phyloP scores from a whole-genome alignment of 1,140 invertebrate genomes.

The Episyrphus balteatus region DNA sequence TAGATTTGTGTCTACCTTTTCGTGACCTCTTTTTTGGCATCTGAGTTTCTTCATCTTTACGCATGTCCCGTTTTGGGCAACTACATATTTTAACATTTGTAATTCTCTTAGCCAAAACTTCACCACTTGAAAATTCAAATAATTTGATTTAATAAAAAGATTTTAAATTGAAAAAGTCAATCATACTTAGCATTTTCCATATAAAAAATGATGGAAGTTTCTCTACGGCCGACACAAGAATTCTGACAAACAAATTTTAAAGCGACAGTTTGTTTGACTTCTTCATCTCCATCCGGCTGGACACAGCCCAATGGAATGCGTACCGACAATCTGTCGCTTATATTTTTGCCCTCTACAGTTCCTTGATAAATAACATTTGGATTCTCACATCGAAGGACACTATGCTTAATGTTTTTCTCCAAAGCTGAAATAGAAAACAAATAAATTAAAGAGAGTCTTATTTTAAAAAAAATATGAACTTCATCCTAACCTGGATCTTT shows the following conservation, averaged over 20 bases:
- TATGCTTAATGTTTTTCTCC: constrained; percentile 11
- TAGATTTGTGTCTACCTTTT: too few relatives aligned
- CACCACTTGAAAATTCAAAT: constrained; percentile 15
- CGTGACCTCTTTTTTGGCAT: not conserved
- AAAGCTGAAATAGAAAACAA: not conserved
- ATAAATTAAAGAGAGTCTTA: not conserved
- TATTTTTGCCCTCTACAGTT: constrained; percentile 22
- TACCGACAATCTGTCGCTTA: constrained; percentile 27
- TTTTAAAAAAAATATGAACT: not conserved
- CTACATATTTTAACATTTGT: constrained; percentile 27
- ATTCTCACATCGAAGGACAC: constrained; percentile 26
- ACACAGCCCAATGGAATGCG: constrained; percentile 21
- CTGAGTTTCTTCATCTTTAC: not conserved
- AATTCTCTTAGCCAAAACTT: constrained; percentile 25
- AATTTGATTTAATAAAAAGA: not conserved
- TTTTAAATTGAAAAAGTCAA: not conserved
- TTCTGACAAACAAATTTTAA: constrained; percentile 30
- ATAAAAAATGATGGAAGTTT: constrained; percentile 25
- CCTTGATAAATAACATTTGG: constrained; percentile 22
- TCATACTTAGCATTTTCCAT: constrained; percentile 21
- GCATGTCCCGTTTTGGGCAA: constrained; percentile 27
- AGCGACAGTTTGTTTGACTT: constrained; percentile 22
- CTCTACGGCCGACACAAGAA: constrained; percentile 29
- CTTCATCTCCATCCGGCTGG: constrained; percentile 5
- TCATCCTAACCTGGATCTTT: constrained; percentile 13